Conservation (phyloP, 2,113 vertebrate species). For the Malaclemys terrapin region DNA sequence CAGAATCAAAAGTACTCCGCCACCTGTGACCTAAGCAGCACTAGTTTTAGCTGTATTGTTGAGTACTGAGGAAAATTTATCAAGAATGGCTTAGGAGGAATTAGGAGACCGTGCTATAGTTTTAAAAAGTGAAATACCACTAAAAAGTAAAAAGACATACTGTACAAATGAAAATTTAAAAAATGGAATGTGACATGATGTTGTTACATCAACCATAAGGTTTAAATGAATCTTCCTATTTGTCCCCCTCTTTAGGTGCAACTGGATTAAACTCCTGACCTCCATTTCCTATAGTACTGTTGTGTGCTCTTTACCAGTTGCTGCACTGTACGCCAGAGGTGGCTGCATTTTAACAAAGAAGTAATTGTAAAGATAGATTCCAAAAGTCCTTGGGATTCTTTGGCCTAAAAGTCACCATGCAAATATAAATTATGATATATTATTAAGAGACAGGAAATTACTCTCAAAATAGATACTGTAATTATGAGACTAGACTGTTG, state of each 20-base stretch:
- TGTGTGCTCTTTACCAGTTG: neutral
- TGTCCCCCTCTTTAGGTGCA: neutral
- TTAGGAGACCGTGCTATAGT: neutral
- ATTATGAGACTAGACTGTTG: neutral
- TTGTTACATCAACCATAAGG: neutral
- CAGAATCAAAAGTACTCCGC: neutral
- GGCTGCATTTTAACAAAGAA: neutral
- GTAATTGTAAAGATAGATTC: neutral
- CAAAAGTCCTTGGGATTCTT: neutral
- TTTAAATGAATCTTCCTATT: neutral
- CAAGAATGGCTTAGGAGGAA: neutral
- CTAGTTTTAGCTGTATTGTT: neutral
- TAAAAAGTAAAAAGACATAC: neutral
- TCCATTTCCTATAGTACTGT: neutral
- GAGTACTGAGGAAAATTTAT: neutral
- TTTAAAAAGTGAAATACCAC: slow-evolving; percentile 10
- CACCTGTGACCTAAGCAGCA: neutral
- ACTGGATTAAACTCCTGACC: neutral
- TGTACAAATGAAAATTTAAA: neutral
- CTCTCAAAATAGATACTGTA: neutral
- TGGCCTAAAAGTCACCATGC: neutral
- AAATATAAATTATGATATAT: neutral
- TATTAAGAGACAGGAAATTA: neutral
- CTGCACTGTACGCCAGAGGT: neutral
- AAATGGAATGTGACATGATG: neutral